phyloP scores from a whole-genome alignment of 2,113 vertebrate genomes.

The Crotalus horridus region DNA sequence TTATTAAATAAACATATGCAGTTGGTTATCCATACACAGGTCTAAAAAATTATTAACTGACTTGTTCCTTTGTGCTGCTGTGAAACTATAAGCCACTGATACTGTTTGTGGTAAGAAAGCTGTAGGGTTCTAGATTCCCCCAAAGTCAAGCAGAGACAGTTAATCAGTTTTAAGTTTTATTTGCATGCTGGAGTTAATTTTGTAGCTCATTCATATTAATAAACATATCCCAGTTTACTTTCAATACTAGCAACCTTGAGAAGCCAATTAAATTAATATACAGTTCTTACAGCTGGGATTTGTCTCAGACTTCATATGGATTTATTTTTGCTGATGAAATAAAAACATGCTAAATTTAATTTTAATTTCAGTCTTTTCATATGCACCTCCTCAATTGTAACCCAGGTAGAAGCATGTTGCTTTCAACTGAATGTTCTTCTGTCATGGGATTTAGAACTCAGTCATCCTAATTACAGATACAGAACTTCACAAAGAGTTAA shows the following conservation, averaged over 20 bases:
- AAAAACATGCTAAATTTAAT: conserved; percentile 14
- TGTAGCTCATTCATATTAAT: not conserved
- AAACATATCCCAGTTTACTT: not conserved
- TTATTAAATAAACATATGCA: not conserved
- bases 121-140: not conserved
- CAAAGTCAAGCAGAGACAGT: not conserved
- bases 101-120: not conserved
- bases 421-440: not conserved
- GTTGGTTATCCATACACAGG: not conserved
- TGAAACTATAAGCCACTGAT: not conserved
- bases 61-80: not conserved
- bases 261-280: not conserved
- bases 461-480: not conserved
- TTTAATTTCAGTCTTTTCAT: conserved; percentile 2
- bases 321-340: conserved; percentile 4
- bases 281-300: not conserved
- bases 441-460: not conserved
- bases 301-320: not conserved
- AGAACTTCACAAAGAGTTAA: not conserved
- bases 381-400: not conserved
- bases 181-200: not conserved
- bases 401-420: not conserved
- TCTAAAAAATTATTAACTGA: not conserved
- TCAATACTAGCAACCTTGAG: not conserved
- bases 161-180: not conserved